Conservation (phyloP, 1,140 invertebrate genomes). For the Polypedilum vanderplanki region DNA sequence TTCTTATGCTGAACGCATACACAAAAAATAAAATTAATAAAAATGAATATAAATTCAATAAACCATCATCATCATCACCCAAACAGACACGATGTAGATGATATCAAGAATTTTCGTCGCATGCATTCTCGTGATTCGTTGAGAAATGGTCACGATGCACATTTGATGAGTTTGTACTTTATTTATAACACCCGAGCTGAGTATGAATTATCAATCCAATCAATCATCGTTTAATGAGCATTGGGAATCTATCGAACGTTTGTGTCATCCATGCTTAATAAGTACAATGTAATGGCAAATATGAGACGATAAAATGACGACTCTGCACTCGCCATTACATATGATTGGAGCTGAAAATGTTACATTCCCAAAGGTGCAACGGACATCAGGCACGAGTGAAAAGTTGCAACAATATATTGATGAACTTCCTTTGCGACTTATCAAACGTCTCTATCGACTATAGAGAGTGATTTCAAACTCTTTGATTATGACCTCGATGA, state of each 20-base stretch:
- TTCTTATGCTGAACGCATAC: background rate
- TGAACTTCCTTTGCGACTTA: slow-evolving; percentile 59
- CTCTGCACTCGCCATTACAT: slow-evolving; percentile 55
- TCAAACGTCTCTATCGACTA: slow-evolving; percentile 62
- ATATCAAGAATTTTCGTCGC: slow-evolving; percentile 64
- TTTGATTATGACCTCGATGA: slow-evolving; percentile 72
- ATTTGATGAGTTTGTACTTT: slow-evolving; percentile 79
- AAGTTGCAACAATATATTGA: slow-evolving; percentile 65
- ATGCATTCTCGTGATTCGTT: slow-evolving; percentile 64
- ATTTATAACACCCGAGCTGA: slow-evolving; percentile 59
- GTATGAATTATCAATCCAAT: slow-evolving; percentile 45
- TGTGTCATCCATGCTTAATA: slow-evolving; percentile 78
- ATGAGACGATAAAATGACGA: slow-evolving; percentile 64
- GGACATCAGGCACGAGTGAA: slow-evolving; percentile 56
- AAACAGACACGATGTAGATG: slow-evolving; percentile 69
- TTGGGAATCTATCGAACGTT: slow-evolving; percentile 72
- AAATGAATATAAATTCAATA: background rate
- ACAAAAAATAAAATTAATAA: too few species aligned
- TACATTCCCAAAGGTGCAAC: slow-evolving; percentile 57
- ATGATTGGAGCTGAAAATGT: slow-evolving; percentile 54
- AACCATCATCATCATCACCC: background rate
- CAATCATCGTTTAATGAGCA: slow-evolving; percentile 68
- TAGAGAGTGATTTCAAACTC: slow-evolving; percentile 73
- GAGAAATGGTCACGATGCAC: slow-evolving; percentile 70
- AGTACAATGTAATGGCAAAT: slow-evolving; percentile 81